Evolutionary conservation across 1,140 invertebrate genomes (phyloP), one percentile per base, ranked within the genome.

Genomic region (Nylanderia fulva): DNA sequence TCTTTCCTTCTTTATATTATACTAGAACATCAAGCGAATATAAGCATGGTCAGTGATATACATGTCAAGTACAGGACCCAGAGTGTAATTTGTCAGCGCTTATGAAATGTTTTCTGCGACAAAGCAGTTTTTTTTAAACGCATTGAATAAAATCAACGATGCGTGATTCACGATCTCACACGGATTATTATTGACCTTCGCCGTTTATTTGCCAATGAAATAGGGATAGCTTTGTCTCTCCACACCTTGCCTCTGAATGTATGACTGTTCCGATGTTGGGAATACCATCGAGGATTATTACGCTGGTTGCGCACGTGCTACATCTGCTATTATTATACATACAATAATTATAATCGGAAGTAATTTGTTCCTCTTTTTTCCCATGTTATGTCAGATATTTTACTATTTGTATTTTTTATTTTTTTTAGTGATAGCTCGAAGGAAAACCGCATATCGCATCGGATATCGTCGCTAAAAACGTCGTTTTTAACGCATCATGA

Each of bases 1-100:
- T 88, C 63, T 92, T 84, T 71, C 82, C 92, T 52, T 93, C 86
- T 91, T 91, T 36, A 75, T 45, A 79, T 89, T 61, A 76, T 88
- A 85, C 93, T 93, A 85, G 9, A 33, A 54, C 60, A 87, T 52
- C 39, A 29, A 80, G 54, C 45, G 63, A 74, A 80, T 76, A 48
- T 69, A 74, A 1, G 1, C 15, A 1, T 18, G 75, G 29, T 60
- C 7, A 68, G 33, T 42, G 11, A 58, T 33, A 13, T n/a, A 58
- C 29, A 8, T 56, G 21, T 58, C 61, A 21, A 2, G 11, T 13
- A 21, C 61, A 52, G 6, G 8, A 0, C 8, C 21, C 27, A 2
- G 13, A 42, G 7, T n/a, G 11, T 36, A 21, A 72, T 80, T 85
- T 48, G 48, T n/a, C 48, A 15, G 8, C 6, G 9, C 3, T 56